phyloP scores from a whole-genome alignment of 2,113 vertebrate genomes.

The Elephantulus edwardii region DNA sequence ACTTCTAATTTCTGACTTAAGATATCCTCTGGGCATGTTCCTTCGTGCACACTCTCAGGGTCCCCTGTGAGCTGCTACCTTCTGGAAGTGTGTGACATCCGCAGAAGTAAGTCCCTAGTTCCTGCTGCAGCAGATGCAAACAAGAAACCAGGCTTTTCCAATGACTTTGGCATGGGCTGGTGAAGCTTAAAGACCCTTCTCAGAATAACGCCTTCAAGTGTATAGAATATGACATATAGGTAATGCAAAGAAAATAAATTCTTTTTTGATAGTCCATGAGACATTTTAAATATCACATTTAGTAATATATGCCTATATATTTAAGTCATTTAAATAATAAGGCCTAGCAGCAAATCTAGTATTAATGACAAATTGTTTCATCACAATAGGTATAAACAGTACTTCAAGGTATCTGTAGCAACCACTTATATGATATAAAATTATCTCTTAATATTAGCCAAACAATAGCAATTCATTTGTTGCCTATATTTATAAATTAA shows the following conservation, averaged over 20 bases:
- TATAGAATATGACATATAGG: background rate
- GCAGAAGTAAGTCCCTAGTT: background rate
- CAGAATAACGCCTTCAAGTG: background rate
- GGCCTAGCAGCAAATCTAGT: background rate
- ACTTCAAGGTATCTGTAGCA: conserved; percentile 28
- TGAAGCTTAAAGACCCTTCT: background rate
- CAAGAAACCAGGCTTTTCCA: background rate
- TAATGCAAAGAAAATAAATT: background rate
- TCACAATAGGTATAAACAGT: background rate
- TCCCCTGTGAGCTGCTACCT: background rate
- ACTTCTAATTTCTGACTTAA: background rate
- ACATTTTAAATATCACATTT: background rate
- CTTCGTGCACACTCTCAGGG: background rate
- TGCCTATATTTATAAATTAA: background rate
- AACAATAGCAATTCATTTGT: too few relatives aligned
- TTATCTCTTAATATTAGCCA: background rate
- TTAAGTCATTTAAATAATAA: conserved; percentile 13
- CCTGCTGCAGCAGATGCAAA: background rate
- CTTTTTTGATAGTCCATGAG: background rate
- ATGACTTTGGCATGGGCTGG: background rate
- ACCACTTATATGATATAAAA: background rate
- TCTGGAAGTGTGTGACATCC: background rate
- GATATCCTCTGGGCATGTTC: background rate
- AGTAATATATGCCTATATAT: background rate
- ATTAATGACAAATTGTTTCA: background rate